A percentile compares a stretch with the other conserved stretches of the same genome.
These are phyloP conservation scores for Sebastes trivittatus DNA, from an alignment of 2,797 vertebrate genomes.

Conservation along the genomic window DNA sequence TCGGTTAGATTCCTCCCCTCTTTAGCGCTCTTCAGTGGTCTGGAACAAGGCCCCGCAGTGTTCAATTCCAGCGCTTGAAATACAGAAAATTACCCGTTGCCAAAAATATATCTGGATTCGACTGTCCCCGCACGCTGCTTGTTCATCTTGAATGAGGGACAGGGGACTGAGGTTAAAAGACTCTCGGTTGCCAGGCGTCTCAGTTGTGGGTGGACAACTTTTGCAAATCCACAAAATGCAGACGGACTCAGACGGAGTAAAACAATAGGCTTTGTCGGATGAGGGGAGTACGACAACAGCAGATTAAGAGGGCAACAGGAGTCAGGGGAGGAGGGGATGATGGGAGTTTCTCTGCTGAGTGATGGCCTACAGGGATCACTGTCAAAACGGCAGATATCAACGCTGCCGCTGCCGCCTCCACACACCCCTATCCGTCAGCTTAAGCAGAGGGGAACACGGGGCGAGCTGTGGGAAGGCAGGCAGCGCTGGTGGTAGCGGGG, in stretches of 20 bases:
- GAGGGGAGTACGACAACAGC: constrained; percentile 24
- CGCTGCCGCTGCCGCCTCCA: not conserved
- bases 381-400: constrained; percentile 59
- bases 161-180: constrained; percentile 31
- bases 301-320: constrained; percentile 48
- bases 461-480: constrained; percentile 5
- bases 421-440: constrained; percentile 45
- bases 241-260: not conserved
- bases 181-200: constrained; percentile 29
- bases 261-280: constrained; percentile 21
- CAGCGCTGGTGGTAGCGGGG: constrained; percentile 32
- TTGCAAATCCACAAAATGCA: constrained; percentile 32
- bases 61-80: constrained; percentile 37
- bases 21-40: constrained; percentile 49
- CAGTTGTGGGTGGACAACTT: constrained; percentile 26
- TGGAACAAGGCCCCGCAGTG: constrained; percentile 35
- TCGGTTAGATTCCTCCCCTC: constrained; percentile 37
- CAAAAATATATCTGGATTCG: constrained; percentile 44
- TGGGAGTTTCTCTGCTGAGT: constrained; percentile 43
- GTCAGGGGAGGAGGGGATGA: constrained; percentile 43
- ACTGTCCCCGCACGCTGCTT: constrained; percentile 29
- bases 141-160: constrained; percentile 31
- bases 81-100: constrained; percentile 62
- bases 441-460: constrained; percentile 30
- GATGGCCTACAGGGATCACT: constrained; percentile 60